Conservation (phyloP, 2,888 invertebrate species). For the Tanypteryx hageni region DNA sequence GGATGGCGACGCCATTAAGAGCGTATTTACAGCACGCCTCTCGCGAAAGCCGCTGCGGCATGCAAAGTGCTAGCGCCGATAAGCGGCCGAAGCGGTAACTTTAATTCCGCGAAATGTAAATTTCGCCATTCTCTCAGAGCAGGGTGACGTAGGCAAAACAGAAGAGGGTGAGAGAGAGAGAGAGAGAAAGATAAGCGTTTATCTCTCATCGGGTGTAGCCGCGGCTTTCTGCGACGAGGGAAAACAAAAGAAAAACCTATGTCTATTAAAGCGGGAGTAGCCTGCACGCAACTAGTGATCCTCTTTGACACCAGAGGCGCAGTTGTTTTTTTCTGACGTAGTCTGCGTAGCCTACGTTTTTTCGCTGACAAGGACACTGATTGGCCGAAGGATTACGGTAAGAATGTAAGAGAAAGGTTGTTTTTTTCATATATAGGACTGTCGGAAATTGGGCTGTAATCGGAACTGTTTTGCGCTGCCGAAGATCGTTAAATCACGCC, state of each 20-base stretch:
- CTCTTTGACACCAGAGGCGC: background rate
- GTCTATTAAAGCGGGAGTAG: background rate
- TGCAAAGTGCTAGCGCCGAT: background rate
- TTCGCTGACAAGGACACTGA: background rate
- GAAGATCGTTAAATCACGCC: too few relatives aligned
- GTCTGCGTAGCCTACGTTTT: background rate
- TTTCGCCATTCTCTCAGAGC: background rate
- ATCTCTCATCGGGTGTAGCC: background rate
- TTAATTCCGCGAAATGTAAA: slow-evolving; percentile 16
- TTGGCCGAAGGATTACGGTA: too few relatives aligned
- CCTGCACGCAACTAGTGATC: slow-evolving; percentile 2
- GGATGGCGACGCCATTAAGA: slow-evolving; percentile 21
- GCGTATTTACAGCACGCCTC: background rate
- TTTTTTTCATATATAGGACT: too few relatives aligned
- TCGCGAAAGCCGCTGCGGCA: background rate
- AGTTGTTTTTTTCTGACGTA: background rate
- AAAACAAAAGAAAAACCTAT: background rate
- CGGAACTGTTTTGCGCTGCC: too few relatives aligned
- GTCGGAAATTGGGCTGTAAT: too few relatives aligned
- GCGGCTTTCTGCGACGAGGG: background rate
- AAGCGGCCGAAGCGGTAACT: slow-evolving; percentile 3
- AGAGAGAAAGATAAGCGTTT: background rate
- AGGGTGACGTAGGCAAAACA: background rate
- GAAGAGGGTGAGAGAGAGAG: background rate
- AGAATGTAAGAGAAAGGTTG: too few relatives aligned